These are phyloP conservation scores for Danio rerio DNA, from an alignment of 2,113 vertebrate genomes.

Conservation along the genomic window DNA sequence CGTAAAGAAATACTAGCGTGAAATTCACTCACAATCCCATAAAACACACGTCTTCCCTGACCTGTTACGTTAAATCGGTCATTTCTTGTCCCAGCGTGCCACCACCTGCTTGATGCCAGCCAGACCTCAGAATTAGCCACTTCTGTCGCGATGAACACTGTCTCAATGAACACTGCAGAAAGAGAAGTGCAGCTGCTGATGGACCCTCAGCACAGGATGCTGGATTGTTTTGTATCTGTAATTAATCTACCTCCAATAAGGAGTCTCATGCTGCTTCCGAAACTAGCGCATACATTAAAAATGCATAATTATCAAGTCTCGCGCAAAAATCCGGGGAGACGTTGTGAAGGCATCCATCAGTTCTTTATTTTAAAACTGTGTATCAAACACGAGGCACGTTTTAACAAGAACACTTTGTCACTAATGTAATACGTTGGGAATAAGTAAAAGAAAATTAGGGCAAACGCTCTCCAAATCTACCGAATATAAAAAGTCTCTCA, in stretches of 20 bases:
- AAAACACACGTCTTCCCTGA: constrained; percentile 27
- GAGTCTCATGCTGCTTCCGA: constrained; percentile 38
- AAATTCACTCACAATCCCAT: constrained; percentile 10
- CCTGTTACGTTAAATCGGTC: constrained; percentile 27
- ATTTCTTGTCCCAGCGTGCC: constrained; percentile 8
- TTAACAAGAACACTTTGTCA: constrained; percentile 32
- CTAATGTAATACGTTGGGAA: constrained; percentile 39
- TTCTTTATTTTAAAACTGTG: constrained; percentile 5
- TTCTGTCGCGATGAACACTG: constrained; percentile 20
- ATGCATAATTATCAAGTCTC: constrained; percentile 24
- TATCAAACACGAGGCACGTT: background rate
- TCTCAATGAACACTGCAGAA: constrained; percentile 30
- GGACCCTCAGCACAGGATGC: constrained; percentile 41
- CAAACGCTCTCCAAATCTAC: constrained; percentile 37
- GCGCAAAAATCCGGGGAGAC: background rate
- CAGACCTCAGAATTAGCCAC: constrained; percentile 44
- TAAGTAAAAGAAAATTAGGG: constrained; percentile 38
- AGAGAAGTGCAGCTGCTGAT: constrained; percentile 52
- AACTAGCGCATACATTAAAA: constrained; percentile 24
- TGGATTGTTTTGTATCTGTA: constrained; percentile 50
- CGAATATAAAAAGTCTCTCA: constrained; percentile 39
- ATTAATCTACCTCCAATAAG: constrained; percentile 50
- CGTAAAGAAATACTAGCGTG: constrained; percentile 52
- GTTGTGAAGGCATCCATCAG: background rate
- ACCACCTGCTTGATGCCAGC: background rate